A percentile compares a stretch with the other conserved stretches of the same genome.
Evolutionary conservation across 2,113 vertebrate species (phyloP).

Genomic region (Colistium nudipinnis): DNA sequence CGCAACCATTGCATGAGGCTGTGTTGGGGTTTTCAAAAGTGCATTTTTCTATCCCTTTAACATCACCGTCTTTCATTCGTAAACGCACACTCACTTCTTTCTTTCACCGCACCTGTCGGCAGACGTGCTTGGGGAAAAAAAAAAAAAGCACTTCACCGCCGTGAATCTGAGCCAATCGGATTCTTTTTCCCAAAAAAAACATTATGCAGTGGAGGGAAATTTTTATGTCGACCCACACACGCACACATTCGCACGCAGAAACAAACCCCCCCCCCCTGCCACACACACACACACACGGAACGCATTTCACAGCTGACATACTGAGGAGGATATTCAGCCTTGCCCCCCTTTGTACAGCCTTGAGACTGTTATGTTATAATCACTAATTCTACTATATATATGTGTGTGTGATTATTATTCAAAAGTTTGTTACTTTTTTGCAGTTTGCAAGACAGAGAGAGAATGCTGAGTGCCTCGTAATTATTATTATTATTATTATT

Average conservation of each 20-base stretch:
- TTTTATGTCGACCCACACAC: constrained; percentile 41
- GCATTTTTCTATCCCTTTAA: constrained; percentile 79
- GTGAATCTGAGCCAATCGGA: constrained; percentile 14
- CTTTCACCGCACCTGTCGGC: constrained; percentile 6
- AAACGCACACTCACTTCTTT: constrained; percentile 2
- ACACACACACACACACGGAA: constrained; percentile 22
- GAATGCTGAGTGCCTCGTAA: constrained; percentile 84
- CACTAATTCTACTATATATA: constrained; percentile 82
- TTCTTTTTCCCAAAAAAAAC: constrained; percentile 37
- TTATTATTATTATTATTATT: constrained; percentile 75
- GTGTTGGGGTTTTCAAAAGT: constrained; percentile 67
- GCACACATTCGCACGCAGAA: constrained; percentile 43
- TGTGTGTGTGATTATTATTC: constrained; percentile 82
- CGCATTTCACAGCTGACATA: constrained; percentile 60
- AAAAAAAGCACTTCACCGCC: constrained; percentile 23
- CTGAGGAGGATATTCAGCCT: constrained; percentile 73
- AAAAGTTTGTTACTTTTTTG: constrained; percentile 81
- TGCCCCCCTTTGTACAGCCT: constrained; percentile 80
- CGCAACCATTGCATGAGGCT: constrained; percentile 75
- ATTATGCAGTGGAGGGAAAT: constrained; percentile 38
- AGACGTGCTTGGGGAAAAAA: constrained; percentile 23
- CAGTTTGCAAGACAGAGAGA: constrained; percentile 83
- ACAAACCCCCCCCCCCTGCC: too few species aligned
- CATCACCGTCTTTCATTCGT: constrained; percentile 63
- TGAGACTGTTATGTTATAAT: constrained; percentile 85